These are phyloP conservation scores for Ophiothrix spiculata DNA, from an alignment of 35 echinoderm and acorn worm species.

Conservation along the genomic window DNA sequence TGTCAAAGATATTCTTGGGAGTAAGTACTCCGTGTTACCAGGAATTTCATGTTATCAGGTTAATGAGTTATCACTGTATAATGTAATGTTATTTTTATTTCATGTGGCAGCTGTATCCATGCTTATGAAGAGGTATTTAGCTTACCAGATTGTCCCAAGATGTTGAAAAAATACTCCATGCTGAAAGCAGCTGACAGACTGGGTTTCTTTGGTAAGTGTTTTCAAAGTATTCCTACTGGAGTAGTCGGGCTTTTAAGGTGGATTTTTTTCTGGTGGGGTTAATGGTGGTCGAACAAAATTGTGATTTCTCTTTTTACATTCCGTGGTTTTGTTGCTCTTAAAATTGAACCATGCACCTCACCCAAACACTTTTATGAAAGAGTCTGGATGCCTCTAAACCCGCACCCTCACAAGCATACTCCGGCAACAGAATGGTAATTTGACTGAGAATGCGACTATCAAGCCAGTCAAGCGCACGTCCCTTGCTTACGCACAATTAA, in stretches of 20 bases:
- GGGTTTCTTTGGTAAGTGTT: conserved; percentile 64
- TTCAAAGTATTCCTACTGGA: not conserved
- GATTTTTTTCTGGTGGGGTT: no score
- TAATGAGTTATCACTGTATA: no score
- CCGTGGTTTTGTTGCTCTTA: not conserved
- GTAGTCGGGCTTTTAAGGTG: not conserved
- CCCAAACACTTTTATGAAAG: not conserved
- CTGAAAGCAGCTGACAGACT: conserved; percentile 59
- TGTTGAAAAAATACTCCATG: conserved; percentile 48
- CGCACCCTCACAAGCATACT: no score
- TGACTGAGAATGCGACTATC: no score
- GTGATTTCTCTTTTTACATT: not conserved
- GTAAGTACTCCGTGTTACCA: not conserved
- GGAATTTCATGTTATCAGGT: not conserved
- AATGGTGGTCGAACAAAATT: no score
- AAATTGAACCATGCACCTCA: not conserved
- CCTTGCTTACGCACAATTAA: no score
- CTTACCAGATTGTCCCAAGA: conserved; percentile 33
- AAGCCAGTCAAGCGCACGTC: no score
- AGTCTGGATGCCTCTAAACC: not conserved
- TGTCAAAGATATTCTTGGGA: no score
- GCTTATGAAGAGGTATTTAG: conserved; percentile 55
- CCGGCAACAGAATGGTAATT: no score
- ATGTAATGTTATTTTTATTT: not conserved
- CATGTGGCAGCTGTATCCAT: conserved; percentile 31